phyloP scores from a whole-genome alignment of 2,113 vertebrate genomes.

The Oryzias curvinotus region DNA sequence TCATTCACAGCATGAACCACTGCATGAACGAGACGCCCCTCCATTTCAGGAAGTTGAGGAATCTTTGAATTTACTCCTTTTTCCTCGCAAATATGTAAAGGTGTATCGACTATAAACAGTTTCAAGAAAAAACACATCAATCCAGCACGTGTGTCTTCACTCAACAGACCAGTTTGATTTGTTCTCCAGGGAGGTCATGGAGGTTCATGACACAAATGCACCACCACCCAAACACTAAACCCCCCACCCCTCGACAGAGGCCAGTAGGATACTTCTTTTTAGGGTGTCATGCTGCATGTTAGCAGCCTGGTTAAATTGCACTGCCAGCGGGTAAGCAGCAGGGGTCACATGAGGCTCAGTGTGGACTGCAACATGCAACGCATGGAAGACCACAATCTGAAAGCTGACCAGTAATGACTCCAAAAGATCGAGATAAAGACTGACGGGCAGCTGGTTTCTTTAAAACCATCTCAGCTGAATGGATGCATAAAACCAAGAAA shows the following conservation, averaged over 20 bases:
- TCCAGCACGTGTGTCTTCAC: conserved; percentile 15
- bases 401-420: conserved; percentile 73
- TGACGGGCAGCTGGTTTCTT: conserved; percentile 61
- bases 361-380: conserved; percentile 71
- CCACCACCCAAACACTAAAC: conserved; percentile 7
- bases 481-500: conserved; percentile 6
- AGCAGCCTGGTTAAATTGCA: conserved; percentile 78
- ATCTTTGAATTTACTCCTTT: conserved; percentile 34
- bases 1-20: conserved; percentile 44
- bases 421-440: conserved; percentile 71
- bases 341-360: conserved; percentile 80
- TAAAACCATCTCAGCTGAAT: conserved; percentile 36
- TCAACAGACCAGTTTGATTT: conserved; percentile 50
- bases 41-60: conserved; percentile 47
- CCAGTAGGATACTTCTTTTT: conserved; percentile 46
- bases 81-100: conserved; percentile 27
- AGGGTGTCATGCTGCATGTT: conserved; percentile 71
- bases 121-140: conserved; percentile 33
- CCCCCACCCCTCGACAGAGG: background rate
- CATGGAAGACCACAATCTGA: conserved; percentile 72
- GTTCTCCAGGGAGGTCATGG: conserved; percentile 50
- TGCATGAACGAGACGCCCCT: conserved; percentile 36
- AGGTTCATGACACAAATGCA: conserved; percentile 38
- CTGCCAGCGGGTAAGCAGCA: conserved; percentile 78
- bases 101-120: conserved; percentile 35